Evolutionary conservation across 2,113 vertebrate species (phyloP).

Genomic region (Petroica traversi): DNA sequence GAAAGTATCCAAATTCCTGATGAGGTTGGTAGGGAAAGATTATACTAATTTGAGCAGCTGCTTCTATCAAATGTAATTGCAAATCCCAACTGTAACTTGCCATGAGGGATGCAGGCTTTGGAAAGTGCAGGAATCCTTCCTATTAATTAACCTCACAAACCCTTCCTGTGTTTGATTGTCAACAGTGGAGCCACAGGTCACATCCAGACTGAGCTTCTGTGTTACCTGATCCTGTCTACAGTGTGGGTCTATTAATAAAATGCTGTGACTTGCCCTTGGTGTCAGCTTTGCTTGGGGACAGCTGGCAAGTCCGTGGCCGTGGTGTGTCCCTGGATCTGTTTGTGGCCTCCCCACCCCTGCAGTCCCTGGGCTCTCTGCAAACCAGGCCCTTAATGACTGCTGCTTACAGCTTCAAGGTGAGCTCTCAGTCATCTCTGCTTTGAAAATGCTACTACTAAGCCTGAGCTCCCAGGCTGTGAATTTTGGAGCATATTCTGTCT

Average conservation of each 20-base stretch:
- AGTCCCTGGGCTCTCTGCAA: not conserved
- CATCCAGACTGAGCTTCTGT: not conserved
- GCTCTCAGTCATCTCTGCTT: not conserved
- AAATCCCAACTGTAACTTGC: not conserved
- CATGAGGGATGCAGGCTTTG: not conserved
- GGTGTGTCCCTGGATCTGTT: not conserved
- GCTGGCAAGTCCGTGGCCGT: accelerated
- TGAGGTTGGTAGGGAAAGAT: not conserved
- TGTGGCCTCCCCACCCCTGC: not conserved
- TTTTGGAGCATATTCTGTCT: not conserved
- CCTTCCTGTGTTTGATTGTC: not conserved
- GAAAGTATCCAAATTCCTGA: not conserved
- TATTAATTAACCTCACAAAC: not conserved
- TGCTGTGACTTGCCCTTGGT: not conserved
- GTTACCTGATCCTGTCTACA: not conserved
- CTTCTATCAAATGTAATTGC: not conserved
- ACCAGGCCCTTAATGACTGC: not conserved
- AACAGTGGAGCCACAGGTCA: not conserved
- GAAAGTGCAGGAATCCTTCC: not conserved
- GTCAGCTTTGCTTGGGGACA: not conserved
- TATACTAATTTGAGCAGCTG: not conserved
- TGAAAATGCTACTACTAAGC: not conserved
- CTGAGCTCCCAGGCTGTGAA: not conserved
- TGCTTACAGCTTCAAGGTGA: not conserved
- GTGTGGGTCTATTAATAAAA: not conserved